Evolutionary conservation across 2,113 vertebrate species (phyloP).

Genomic region (Glaucomys volans): DNA sequence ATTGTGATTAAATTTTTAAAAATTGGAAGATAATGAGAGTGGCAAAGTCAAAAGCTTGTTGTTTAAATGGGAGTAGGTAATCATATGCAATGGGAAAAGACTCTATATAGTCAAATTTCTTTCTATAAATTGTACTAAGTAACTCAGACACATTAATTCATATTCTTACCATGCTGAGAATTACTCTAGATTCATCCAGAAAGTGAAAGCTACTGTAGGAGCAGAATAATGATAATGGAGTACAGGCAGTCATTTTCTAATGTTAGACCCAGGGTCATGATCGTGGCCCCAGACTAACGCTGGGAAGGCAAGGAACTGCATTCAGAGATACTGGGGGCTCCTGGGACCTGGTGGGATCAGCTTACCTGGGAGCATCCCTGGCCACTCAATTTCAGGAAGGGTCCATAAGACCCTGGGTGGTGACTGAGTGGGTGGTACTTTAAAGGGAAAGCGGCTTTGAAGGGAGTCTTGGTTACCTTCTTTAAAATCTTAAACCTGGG

Average conservation of each 20-base stretch:
- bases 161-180: not conserved
- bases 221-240: not conserved
- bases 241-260: not conserved
- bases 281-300: not conserved
- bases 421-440: not conserved
- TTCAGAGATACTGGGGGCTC: not conserved
- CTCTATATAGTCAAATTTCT: not conserved
- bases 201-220: not conserved
- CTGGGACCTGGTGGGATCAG: not conserved
- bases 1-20: not conserved
- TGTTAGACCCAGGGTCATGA: not conserved
- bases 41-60: slow-evolving; percentile 5
- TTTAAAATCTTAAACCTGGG: slow-evolving; percentile 24
- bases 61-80: not conserved
- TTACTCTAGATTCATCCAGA: not conserved
- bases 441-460: not conserved
- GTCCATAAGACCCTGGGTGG: not conserved
- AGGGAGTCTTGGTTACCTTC: not conserved
- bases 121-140: not conserved
- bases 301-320: not conserved
- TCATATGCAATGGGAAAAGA: not conserved
- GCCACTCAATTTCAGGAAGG: not conserved
- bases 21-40: not conserved
- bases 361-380: not conserved
- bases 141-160: not conserved